Conservation (phyloP, 2,888 invertebrate species). For the Machimus rusticus region DNA sequence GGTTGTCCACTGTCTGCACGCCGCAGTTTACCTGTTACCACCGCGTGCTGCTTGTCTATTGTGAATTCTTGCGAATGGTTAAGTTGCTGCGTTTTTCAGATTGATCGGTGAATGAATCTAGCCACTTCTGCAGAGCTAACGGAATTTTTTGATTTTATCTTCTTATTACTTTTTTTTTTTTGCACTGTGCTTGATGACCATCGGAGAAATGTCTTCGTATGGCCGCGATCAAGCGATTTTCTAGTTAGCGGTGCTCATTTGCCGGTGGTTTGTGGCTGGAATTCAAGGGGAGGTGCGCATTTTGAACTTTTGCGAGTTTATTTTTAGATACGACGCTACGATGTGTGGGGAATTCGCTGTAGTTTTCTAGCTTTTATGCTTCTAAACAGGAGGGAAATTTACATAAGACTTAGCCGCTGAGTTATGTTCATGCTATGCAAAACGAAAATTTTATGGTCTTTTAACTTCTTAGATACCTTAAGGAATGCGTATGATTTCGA, state of each 20-base stretch:
- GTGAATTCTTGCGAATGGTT: slow-evolving; percentile 7
- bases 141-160: slow-evolving; percentile 9
- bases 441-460: background rate
- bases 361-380: background rate
- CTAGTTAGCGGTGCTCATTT: background rate
- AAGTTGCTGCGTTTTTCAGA: background rate
- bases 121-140: background rate
- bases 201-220: background rate
- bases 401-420: background rate
- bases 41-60: background rate
- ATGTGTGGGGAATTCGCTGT: background rate
- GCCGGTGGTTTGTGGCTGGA: background rate
- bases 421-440: background rate
- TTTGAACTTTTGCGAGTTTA: background rate
- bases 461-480: background rate
- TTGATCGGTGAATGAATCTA: slow-evolving; percentile 21
- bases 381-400: background rate
- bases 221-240: background rate
- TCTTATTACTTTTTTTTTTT: background rate
- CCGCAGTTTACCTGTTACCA: background rate
- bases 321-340: background rate
- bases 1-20: background rate
- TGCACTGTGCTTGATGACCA: background rate
- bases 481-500: background rate
- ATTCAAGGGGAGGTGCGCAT: background rate